Evolutionary conservation across 2,113 vertebrate species (phyloP), one percentile per base, ranked within the genome.

Genomic region (Solea senegalensis): DNA sequence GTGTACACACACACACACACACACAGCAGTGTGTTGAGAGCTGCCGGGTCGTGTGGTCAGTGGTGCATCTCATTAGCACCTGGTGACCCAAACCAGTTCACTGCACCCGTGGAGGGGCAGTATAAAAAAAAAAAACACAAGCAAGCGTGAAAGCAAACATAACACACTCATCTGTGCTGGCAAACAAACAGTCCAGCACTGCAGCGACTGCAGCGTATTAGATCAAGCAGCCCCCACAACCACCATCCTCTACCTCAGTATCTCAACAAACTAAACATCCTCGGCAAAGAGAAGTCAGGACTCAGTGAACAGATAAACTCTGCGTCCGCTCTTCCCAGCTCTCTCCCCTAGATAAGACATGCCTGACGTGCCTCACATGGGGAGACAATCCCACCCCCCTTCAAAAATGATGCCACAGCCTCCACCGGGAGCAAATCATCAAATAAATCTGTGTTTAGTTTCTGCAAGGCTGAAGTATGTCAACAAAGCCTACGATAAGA

Each of bases 401-500:
- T n/a, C 69, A 48, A 70, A 21, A 63, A 71, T 46, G 48, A 52
- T 81, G 57, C 80, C 55, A 53, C 70, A 0, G 8, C 70, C 77
- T 43, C 48, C 15, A 34, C 12, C 48, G 2, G 0, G 45, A 65
- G 63, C 49, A 63, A 75, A 89, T 78, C 88, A 81, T 76, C 73
- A 62, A 82, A 71, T 65, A 73, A 58, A 84, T 53, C 82, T 71
- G 69, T 88, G 86, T 89, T 90, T 90, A 77, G 63, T 85, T 75
- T 87, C 72, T 66, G 72, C 56, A 54, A 16, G 61, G 44, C 9
- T 66, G 62, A 87, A 91, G 83, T 81, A 92, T 88, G 84, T 85
- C 83, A 88, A 86, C 88, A 89, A 60, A 81, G 5, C 28, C 16
- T 21, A 8, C 0, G 91, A 93, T 92, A 93, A 85, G 79, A 63